Base-by-base conservation (phyloP, 2,113 vertebrate genomes). In the Clinocottus analis region DNA sequence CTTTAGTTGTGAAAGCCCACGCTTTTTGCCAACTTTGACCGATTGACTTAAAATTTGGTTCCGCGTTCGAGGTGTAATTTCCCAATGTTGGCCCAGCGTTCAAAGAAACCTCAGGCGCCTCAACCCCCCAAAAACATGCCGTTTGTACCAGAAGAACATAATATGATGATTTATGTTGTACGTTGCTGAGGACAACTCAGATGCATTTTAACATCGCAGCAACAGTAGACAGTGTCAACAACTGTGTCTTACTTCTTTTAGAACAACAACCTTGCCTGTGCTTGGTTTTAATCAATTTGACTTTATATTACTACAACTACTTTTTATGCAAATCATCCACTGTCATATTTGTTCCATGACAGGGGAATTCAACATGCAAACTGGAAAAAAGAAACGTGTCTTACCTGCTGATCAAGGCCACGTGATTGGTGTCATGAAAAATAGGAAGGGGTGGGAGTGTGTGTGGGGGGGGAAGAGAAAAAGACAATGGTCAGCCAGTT, bases 351-450 rank as follows among this genome's bases (percentile, higher is more conserved):
- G 11, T 49, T 63, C 23, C 5, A 51, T 0, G n/a, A n/a, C n/a
- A 11, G 17, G 16, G 58, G 3, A 71, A 39, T 47, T 39, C 47
- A 69, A 29, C 19, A 31, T 23, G 21, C 17, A 80, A 69, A 73
- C 8, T 5, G 4, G 3, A 41, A 25, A 76, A 71, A 63, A 47
- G 21, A 84, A 80, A 68, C 1, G 3, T 14, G 23, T 89, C 86
- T 90, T 90, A 93, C 92, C 90, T 92, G 80, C 64, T 63, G 58
- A 60, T 64, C 10, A 29, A 68, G 33, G 74, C 68, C 31, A 39
- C 19, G 10, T 71, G 43, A 63, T 83, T 55, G 72, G 33, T 51
- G 56, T 55, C 59, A 21, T 41, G 60, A 69, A 67, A 69, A 65
- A 53, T 65, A 13, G 74, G 7, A 43, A 51, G 21, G 62, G 60